Percentiles rank a stretch among this genome's conserved stretches.
Evolutionary conservation across 2,113 vertebrate species (phyloP).

Genomic region (Mirza zaza): DNA sequence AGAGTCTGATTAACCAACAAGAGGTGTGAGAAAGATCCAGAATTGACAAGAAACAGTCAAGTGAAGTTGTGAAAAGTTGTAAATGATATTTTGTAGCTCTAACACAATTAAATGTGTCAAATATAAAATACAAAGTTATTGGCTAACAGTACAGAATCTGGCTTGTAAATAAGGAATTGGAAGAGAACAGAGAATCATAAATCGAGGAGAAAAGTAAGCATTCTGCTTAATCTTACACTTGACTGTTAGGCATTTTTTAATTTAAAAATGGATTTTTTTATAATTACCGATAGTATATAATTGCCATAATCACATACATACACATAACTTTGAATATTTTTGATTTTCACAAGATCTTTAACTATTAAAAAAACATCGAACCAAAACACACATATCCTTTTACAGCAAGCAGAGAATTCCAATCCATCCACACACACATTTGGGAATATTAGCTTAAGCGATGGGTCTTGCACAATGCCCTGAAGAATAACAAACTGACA

Average conservation of each 20-base stretch:
- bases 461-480: not conserved
- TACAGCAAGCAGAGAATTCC: not conserved
- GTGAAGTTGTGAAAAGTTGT: not conserved
- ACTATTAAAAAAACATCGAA: not conserved
- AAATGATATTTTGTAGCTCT: slow-evolving; percentile 50
- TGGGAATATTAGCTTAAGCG: not conserved
- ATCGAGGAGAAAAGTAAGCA: slow-evolving; percentile 31
- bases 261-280: not conserved
- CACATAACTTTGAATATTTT: not conserved
- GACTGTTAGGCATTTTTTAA: not conserved
- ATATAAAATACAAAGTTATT: slow-evolving; percentile 29
- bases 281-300: not conserved
- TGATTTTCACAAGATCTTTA: not conserved
- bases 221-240: slow-evolving; percentile 42
- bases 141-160: slow-evolving; percentile 1
- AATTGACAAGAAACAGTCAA: slow-evolving; percentile 62
- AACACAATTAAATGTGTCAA: slow-evolving; percentile 39
- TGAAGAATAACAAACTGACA: slow-evolving; percentile 58
- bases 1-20: slow-evolving; percentile 70
- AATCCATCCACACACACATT: not conserved
- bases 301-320: not conserved
- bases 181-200: not conserved
- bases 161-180: slow-evolving; percentile 52
- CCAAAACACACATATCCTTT: not conserved
- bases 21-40: slow-evolving; percentile 70